A percentile compares a stretch with the other conserved stretches of the same genome.
These are phyloP conservation scores for Drosophila yooni DNA, from an alignment of 2,888 invertebrate genomes.

Conservation along the genomic window DNA sequence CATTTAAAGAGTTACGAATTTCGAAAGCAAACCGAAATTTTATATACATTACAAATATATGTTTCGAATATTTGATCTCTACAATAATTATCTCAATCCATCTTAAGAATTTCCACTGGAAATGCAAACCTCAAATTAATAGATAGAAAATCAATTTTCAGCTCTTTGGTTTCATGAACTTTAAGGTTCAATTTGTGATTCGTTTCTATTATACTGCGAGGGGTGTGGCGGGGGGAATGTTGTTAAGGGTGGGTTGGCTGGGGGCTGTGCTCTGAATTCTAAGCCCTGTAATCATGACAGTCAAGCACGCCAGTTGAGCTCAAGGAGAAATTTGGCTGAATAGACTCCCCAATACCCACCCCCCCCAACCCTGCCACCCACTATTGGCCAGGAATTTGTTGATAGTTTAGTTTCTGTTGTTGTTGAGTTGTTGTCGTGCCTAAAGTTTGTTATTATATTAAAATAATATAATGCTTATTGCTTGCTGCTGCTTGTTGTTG, in stretches of 20 bases:
- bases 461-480: slow-evolving; percentile 71
- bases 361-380: not conserved
- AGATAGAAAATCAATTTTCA: not conserved
- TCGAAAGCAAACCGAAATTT: not conserved
- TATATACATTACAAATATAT: not conserved
- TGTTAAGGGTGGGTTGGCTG: not conserved
- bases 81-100: too few species aligned
- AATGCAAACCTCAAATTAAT: not conserved
- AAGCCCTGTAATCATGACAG: slow-evolving; percentile 58
- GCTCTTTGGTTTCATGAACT: not conserved
- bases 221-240: not conserved
- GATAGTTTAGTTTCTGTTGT: slow-evolving; percentile 31
- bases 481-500: slow-evolving; percentile 10
- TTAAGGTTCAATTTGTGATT: slow-evolving; percentile 1
- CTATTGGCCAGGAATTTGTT: slow-evolving; percentile 4
- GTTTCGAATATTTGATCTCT: not conserved
- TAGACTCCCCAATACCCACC: slow-evolving; percentile 12
- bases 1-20: not conserved
- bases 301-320: slow-evolving; percentile 52
- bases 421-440: slow-evolving; percentile 50
- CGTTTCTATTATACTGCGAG: not conserved
- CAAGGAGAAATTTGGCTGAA: slow-evolving; percentile 31
- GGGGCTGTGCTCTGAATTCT: slow-evolving; percentile 25
- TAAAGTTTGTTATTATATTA: slow-evolving; percentile 71
- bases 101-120: not conserved